Conservation (phyloP, 2,113 vertebrate species). For the Rhinogobius similis region DNA sequence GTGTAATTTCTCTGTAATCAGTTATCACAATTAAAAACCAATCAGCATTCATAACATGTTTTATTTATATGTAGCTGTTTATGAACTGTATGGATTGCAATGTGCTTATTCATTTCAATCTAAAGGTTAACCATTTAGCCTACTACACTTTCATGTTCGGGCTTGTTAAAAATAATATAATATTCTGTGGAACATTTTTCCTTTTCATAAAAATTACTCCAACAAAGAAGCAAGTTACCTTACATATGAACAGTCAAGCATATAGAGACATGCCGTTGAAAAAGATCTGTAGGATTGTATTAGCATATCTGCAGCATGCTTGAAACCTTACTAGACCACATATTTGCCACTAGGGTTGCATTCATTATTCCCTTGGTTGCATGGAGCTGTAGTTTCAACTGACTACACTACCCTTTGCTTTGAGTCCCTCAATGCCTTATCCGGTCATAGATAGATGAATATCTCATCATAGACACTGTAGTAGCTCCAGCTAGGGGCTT, state of each 20-base stretch:
- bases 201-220: background rate
- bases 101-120: background rate
- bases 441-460: constrained; percentile 36
- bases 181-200: background rate
- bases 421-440: background rate
- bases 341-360: constrained; percentile 15
- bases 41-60: background rate
- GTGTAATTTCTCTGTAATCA: no score
- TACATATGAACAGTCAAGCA: background rate
- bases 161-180: no score
- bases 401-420: constrained; percentile 25
- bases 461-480: constrained; percentile 24
- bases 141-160: no score
- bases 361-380: constrained; percentile 11
- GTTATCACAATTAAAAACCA: background rate
- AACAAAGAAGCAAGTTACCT: background rate
- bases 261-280: background rate
- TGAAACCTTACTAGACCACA: background rate
- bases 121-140: background rate
- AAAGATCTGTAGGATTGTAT: background rate
- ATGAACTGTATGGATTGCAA: background rate
- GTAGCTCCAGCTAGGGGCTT: constrained; percentile 18
- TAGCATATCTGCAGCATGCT: background rate
- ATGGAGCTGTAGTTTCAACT: constrained; percentile 32
- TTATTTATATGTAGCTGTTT: background rate